Evolutionary conservation across 2,113 vertebrate genomes (phyloP).

Genomic region (Chaetorhynchus papuensis): DNA sequence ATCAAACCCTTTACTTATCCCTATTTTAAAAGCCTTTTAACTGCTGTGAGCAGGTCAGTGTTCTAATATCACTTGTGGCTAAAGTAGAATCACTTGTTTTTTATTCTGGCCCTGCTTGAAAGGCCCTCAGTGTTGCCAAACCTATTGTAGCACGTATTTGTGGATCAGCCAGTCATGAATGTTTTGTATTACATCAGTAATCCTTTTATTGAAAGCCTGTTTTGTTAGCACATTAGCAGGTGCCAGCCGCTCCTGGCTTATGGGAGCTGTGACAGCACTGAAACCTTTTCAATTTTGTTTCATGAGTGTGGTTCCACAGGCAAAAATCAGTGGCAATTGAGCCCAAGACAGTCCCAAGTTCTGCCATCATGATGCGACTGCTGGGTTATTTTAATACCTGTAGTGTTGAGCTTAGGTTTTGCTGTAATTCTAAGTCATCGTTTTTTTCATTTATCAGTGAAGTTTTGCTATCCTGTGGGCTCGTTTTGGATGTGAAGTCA

Average conservation of each 20-base stretch:
- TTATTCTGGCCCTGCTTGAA: neutral
- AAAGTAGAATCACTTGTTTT: neutral
- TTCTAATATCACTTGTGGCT: neutral
- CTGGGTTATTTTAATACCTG: neutral
- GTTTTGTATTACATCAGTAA: neutral
- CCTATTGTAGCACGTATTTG: neutral
- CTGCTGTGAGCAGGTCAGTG: neutral
- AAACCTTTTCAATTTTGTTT: neutral
- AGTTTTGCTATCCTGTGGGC: neutral
- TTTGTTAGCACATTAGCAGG: neutral
- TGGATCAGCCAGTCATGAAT: neutral
- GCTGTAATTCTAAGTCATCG: neutral
- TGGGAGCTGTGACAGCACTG: neutral
- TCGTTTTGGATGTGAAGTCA: neutral
- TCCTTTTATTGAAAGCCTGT: neutral
- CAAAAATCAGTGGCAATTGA: neutral
- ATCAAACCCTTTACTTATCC: neutral
- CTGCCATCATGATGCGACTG: neutral
- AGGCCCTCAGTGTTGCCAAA: neutral
- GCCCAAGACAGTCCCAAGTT: neutral
- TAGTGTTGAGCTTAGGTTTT: neutral
- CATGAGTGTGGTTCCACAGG: neutral
- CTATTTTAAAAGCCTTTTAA: neutral
- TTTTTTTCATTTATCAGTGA: neutral
- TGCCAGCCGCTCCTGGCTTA: neutral